Conservation (phyloP, 2,113 vertebrate species). For the Azemiops feae region DNA sequence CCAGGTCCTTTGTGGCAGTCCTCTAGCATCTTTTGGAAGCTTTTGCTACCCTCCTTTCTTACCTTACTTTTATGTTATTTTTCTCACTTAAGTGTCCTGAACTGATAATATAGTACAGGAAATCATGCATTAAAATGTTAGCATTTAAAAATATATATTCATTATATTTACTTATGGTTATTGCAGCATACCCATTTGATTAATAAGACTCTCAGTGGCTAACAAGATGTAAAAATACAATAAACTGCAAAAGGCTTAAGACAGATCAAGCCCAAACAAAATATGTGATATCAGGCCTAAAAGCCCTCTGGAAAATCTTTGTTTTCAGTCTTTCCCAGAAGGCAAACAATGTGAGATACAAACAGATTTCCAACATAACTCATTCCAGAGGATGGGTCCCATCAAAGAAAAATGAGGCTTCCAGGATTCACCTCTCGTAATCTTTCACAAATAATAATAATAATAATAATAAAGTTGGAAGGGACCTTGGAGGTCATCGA, state of each 20-base stretch:
- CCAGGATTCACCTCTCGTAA: not conserved
- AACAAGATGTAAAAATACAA: not conserved
- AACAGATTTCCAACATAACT: not conserved
- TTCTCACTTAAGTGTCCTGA: not conserved
- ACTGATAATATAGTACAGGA: slow-evolving; percentile 42
- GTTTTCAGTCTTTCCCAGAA: not conserved
- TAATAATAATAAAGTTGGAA: no score
- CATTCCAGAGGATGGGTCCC: not conserved
- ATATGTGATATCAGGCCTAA: not conserved
- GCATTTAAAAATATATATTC: slow-evolving; percentile 1
- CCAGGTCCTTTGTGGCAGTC: not conserved
- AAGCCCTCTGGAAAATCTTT: not conserved
- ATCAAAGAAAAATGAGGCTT: not conserved
- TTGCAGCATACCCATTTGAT: no score
- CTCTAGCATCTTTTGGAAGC: not conserved
- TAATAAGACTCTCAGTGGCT: not conserved
- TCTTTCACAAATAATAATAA: not conserved
- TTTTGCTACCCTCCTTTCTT: not conserved
- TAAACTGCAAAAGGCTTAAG: not conserved
- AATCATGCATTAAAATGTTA: slow-evolving; percentile 15
- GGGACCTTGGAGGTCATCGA: no score
- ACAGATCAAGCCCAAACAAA: not conserved
- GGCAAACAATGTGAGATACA: not conserved
- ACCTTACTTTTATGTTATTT: not conserved
- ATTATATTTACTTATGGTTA: not conserved